A percentile compares a stretch with the other conserved stretches of the same genome.
Conservation (phyloP, 2,797 vertebrate species). For the Coreius guichenoti region DNA sequence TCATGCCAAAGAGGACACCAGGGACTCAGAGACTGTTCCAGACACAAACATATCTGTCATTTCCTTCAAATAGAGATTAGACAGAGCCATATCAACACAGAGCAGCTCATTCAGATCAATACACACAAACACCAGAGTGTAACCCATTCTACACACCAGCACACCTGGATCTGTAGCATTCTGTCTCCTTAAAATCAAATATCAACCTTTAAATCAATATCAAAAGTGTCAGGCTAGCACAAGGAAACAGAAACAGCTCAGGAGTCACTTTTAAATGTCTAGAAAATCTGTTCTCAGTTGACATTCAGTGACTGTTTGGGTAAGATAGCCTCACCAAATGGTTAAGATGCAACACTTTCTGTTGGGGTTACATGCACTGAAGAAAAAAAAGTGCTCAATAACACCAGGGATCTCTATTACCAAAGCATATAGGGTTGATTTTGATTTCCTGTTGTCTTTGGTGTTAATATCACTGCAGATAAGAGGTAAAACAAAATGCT, state of each 20-base stretch:
- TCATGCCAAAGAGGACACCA: conserved; percentile 43
- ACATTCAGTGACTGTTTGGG: neutral
- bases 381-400: neutral
- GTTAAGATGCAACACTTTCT: neutral
- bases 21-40: conserved; percentile 43
- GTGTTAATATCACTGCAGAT: neutral
- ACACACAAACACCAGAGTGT: conserved; percentile 12
- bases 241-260: neutral
- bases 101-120: conserved; percentile 48
- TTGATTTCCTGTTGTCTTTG: neutral
- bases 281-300: conserved; percentile 12
- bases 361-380: neutral
- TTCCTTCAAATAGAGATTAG: conserved; percentile 47
- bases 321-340: conserved; percentile 1
- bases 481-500: neutral
- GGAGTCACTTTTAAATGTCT: conserved; percentile 50
- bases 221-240: conserved; percentile 32
- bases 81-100: conserved; percentile 38
- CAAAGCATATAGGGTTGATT: neutral
- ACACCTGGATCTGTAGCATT: conserved; percentile 21
- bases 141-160: neutral
- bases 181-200: conserved; percentile 28
- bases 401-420: neutral
- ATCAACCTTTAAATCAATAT: conserved; percentile 53
- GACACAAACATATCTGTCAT: conserved; percentile 60